A percentile compares a stretch with the other conserved stretches of the same genome.
Evolutionary conservation across 2,113 vertebrate genomes (phyloP).

Genomic region (Salvator merianae): DNA sequence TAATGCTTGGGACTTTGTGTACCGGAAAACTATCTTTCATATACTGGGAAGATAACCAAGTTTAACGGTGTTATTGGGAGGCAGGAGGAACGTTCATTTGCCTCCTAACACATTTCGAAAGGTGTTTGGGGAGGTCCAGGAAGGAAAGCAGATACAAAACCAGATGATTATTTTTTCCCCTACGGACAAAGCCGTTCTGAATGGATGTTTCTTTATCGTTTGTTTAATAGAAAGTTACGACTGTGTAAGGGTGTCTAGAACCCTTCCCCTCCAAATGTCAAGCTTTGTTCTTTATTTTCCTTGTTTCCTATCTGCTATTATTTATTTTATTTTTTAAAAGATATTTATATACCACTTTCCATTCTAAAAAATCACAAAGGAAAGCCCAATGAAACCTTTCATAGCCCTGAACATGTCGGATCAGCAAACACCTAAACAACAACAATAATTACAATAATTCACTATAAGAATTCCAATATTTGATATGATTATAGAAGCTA

Average conservation of each 20-base stretch:
- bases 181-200: neutral
- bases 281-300: neutral
- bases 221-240: too few relatives aligned
- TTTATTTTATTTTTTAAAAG: neutral
- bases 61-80: neutral
- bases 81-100: neutral
- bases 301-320: neutral
- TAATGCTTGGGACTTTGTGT: neutral
- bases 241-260: neutral
- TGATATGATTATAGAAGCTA: too few relatives aligned
- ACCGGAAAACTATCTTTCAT: slow-evolving; percentile 22
- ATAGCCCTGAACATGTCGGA: too few relatives aligned
- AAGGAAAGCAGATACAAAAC: neutral
- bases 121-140: neutral
- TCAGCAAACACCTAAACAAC: too few relatives aligned
- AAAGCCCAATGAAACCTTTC: too few relatives aligned
- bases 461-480: too few relatives aligned
- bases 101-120: neutral
- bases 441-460: too few relatives aligned
- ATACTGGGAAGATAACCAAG: neutral
- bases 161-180: too few relatives aligned
- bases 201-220: neutral
- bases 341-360: too few relatives aligned
- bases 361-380: too few relatives aligned
- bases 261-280: too few relatives aligned